Evolutionary conservation across 2,888 invertebrate species (phyloP).

Genomic region (Malthinus flaveolus): DNA sequence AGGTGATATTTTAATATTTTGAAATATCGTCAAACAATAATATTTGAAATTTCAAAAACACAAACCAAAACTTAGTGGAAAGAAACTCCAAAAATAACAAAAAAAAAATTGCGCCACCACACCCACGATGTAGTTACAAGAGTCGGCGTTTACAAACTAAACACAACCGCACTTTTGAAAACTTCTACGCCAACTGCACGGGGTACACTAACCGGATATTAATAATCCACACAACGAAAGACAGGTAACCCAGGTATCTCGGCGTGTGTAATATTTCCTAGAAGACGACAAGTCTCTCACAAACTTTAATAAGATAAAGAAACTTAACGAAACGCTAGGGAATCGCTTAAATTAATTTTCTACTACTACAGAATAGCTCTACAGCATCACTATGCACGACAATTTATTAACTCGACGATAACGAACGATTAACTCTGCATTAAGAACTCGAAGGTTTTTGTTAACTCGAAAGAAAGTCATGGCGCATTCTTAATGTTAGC

Average conservation of each 20-base stretch:
- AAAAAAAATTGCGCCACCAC: conserved; percentile 16
- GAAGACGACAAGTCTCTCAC: conserved; percentile 5
- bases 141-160: background rate
- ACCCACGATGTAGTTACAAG: conserved; percentile 17
- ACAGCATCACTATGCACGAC: background rate
- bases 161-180: conserved; percentile 13
- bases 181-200: conserved; percentile 19
- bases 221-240: conserved; percentile 26
- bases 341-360: too few relatives aligned
- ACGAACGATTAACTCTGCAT: background rate
- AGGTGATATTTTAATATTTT: too few relatives aligned
- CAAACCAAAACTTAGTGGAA: too few relatives aligned
- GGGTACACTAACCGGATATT: conserved; percentile 24
- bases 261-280: conserved; percentile 15
- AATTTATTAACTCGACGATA: background rate
- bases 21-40: too few relatives aligned
- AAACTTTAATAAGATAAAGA: background rate
- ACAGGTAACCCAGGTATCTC: conserved; percentile 20
- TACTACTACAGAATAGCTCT: background rate
- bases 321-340: too few relatives aligned
- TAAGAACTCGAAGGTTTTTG: background rate
- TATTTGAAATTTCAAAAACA: too few relatives aligned
- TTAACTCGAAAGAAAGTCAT: background rate
- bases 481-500: background rate
- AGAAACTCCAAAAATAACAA: background rate